Evolutionary conservation across 2,888 invertebrate species (phyloP).

Genomic region (Eupeodes latifasciatus): DNA sequence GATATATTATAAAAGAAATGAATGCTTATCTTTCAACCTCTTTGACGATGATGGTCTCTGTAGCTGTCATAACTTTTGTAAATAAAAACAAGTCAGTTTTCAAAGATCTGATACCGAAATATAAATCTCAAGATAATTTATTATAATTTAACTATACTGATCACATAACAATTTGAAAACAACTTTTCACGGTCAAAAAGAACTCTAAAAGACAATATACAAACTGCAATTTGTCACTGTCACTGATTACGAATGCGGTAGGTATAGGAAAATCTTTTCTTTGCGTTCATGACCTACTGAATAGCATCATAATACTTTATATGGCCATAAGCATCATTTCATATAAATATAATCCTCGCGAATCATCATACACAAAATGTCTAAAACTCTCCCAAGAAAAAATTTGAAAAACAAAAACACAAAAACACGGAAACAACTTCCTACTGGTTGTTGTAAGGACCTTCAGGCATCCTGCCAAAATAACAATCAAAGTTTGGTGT

Average conservation of each 20-base stretch:
- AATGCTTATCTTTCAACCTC: background rate
- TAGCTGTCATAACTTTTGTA: background rate
- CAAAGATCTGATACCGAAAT: background rate
- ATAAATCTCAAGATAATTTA: background rate
- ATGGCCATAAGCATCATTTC: background rate
- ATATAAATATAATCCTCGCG: background rate
- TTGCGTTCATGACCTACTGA: conserved; percentile 65
- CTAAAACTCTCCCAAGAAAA: background rate
- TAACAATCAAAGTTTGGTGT: conserved; percentile 62
- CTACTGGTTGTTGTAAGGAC: conserved; percentile 10
- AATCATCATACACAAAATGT: conserved; percentile 48
- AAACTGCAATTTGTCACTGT: conserved; percentile 66
- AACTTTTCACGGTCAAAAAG: conserved; percentile 62
- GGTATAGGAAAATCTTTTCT: conserved; percentile 21
- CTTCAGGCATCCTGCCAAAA: conserved; percentile 72
- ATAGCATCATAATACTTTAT: conserved; percentile 25
- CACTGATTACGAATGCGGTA: conserved; percentile 52
- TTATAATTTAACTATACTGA: background rate
- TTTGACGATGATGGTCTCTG: background rate
- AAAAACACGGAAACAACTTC: conserved; percentile 34
- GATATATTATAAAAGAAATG: too few species aligned
- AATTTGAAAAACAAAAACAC: conserved; percentile 4
- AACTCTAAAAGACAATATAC: conserved; percentile 8
- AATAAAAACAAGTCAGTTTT: background rate
- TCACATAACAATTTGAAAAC: conserved; percentile 34